Evolutionary conservation across 2,888 invertebrate genomes (phyloP).

Genomic region (Cynaeus angustus): DNA sequence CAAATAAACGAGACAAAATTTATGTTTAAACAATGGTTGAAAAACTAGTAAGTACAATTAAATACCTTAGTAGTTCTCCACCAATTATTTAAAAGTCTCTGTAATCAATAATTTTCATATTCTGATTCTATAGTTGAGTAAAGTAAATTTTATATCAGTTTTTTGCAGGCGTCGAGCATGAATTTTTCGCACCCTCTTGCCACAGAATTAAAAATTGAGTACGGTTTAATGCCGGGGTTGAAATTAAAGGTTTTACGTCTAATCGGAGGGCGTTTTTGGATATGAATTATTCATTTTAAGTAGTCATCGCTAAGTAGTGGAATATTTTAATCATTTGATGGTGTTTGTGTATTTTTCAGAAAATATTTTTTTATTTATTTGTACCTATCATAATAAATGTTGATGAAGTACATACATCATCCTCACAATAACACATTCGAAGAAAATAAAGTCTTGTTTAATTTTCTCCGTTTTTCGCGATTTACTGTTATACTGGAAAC

Average conservation of each 20-base stretch:
- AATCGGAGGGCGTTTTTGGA: constrained; percentile 8
- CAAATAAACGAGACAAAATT: neutral
- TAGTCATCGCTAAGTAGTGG: neutral
- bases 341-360: constrained; percentile 13
- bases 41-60: no score
- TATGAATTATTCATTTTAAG: neutral
- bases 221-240: constrained; percentile 19
- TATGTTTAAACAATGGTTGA: no score
- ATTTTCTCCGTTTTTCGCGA: neutral
- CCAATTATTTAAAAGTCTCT: no score
- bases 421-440: neutral
- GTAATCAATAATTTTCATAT: no score
- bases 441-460: neutral
- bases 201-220: constrained; percentile 20
- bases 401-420: constrained; percentile 9
- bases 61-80: no score
- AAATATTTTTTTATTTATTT: constrained; percentile 3
- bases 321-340: no score
- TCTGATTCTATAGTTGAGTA: no score
- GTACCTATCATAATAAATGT: neutral
- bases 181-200: constrained; percentile 24
- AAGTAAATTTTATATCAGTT: no score
- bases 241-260: constrained; percentile 35
- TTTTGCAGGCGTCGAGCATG: no score
- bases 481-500: constrained; percentile 6